Conservation (phyloP, 2,797 vertebrate species). For the Carcharodon carcharias region DNA sequence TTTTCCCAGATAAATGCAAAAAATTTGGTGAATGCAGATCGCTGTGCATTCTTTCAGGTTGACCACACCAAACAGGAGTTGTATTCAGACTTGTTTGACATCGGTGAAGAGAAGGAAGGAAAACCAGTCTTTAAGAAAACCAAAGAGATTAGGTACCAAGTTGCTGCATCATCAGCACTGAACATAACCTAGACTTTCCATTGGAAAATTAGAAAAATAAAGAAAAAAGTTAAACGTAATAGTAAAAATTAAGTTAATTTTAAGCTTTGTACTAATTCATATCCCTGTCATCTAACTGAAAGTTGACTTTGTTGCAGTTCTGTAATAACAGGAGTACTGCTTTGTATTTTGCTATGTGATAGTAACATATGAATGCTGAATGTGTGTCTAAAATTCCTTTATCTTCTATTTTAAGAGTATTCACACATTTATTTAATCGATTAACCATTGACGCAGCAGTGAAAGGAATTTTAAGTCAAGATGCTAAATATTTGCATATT, state of each 20-base stretch:
- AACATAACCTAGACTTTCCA: neutral
- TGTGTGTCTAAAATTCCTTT: neutral
- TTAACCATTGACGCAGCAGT: too few species aligned
- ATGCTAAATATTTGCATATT: neutral
- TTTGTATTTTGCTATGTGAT: neutral
- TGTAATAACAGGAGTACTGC: neutral
- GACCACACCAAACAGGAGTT: slow-evolving; percentile 97
- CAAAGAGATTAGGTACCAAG: slow-evolving; percentile 92
- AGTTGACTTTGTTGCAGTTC: neutral
- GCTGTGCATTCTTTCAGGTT: slow-evolving; percentile 98
- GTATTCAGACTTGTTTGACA: slow-evolving; percentile 97
- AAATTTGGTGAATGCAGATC: slow-evolving; percentile 98
- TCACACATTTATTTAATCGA: neutral
- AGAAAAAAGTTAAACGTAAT: neutral
- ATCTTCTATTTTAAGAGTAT: neutral
- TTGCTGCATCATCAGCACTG: neutral
- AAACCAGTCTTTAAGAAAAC: slow-evolving; percentile 97
- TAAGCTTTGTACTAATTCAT: neutral
- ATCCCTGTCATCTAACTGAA: neutral
- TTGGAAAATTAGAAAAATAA: neutral
- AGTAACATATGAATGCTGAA: neutral
- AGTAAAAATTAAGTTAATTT: neutral
- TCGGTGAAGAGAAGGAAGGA: slow-evolving; percentile 94
- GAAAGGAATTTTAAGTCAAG: neutral
- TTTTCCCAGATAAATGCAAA: slow-evolving; percentile 93